phyloP scores from a whole-genome alignment of 2,797 vertebrate species.

The Synanceia verrucosa region DNA sequence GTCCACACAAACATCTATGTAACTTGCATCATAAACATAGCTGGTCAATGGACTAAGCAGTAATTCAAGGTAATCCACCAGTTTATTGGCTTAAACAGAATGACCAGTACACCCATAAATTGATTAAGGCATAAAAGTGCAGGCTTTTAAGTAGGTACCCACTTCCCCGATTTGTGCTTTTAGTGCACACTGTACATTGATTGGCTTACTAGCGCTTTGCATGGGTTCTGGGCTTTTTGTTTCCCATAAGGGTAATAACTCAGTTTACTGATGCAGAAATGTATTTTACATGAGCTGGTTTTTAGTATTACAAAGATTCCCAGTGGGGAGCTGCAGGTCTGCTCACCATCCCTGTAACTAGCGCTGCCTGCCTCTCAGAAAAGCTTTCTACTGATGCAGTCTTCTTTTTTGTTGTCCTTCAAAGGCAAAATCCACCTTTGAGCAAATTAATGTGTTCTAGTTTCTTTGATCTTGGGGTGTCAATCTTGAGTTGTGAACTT shows the following conservation, averaged over 20 bases:
- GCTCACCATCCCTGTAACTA: conserved; percentile 9
- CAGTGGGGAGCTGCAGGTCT: conserved; percentile 16
- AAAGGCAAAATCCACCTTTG: conserved; percentile 28
- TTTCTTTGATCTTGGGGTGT: conserved; percentile 46
- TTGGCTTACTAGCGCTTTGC: conserved; percentile 67
- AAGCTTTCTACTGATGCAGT: conserved; percentile 23
- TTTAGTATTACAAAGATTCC: conserved; percentile 58
- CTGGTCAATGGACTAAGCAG: conserved; percentile 67
- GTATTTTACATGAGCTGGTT: conserved; percentile 77
- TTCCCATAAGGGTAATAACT: conserved; percentile 70
- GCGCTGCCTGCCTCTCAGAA: conserved; percentile 4
- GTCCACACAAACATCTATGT: conserved; percentile 5
- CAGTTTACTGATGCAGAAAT: conserved; percentile 77
- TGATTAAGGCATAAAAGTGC: conserved; percentile 80
- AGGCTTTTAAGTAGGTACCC: conserved; percentile 69
- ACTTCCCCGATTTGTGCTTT: conserved; percentile 68
- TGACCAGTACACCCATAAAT: conserved; percentile 78
- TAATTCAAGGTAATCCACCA: conserved; percentile 75
- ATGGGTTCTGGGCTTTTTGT: conserved; percentile 62
- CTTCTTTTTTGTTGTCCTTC: conserved; percentile 15
- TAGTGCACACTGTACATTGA: conserved; percentile 75
- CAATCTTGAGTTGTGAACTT: conserved; percentile 11
- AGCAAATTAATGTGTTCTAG: conserved; percentile 14
- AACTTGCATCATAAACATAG: conserved; percentile 66
- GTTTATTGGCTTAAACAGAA: conserved; percentile 78